Evolutionary conservation across 2,888 invertebrate species (phyloP), one percentile per base, ranked within the genome.

Genomic region (Darwinula stevensoni): DNA sequence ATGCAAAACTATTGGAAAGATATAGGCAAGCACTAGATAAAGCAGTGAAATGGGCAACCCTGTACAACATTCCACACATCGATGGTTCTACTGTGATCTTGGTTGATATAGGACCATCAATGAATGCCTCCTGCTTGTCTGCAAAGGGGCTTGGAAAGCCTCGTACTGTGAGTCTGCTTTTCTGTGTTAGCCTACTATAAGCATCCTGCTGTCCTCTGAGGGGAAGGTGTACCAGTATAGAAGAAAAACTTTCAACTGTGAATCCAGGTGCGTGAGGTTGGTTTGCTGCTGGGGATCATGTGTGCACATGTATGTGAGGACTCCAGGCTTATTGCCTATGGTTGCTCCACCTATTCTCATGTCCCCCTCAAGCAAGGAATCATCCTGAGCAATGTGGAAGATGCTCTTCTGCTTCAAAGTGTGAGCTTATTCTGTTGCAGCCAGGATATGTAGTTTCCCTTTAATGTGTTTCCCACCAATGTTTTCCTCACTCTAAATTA

Each of bases 41-140:
- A 12, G 49, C 55, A 3, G 46, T 55, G n/a, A 48, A 49, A 41
- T 45, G 54, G 17, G 50, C 55, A 22, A 50, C 54, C 3, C 40
- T 44, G 2, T 45, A 51, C 42, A 56, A 56, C 42, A 47, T 55
- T 5, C 40, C 44, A 30, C 53, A 52, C n/a, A 52, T 56, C 35
- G 42, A 43, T 34, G 55, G 55, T 2, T 40, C 41, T 11, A 52
- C 52, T 1, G 35, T 53, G 9, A 46, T 55, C 17, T 43, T 54
- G 29, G 48, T 48, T 39, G 44, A 50, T 35, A 36, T 45, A 11
- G 39, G 43, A 3, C 5, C 27, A 2, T 31, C 35, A n/a, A 46
- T 47, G 46, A 30, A 37, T 2, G 27, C 35, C 6, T 40, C 43
- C 1, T 50, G 51, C 35, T 40, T 43, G 5, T 42, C 50, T 16